Evolutionary conservation across 2,888 invertebrate genomes (phyloP), one percentile per base, ranked within the genome.

Genomic region (Athrips mouffetella): DNA sequence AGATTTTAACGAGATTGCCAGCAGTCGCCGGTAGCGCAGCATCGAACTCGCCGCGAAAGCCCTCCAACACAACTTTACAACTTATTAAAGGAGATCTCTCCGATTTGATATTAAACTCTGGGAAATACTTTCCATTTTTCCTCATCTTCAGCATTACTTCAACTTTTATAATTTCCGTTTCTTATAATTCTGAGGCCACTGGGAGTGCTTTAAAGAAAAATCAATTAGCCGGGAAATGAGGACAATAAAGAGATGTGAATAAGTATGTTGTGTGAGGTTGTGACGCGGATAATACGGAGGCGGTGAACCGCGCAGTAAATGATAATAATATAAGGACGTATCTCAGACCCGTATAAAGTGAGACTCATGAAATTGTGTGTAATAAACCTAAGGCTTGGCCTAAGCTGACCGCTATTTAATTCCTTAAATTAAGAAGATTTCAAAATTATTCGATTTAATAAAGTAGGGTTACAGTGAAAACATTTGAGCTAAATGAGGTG

Each of bases 1-100:
- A 78, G 73, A 79, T 84, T 84, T 86, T 87, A 85, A 86, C 82
- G 80, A 85, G 81, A 86, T 87, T 84, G 83, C 76, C 70, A 64
- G 68, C 70, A 72, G 76, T 73, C 76, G 75, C 73, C 71, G 66
- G 63, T 69, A 65, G 71, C 66, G 69, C 67, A 65, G 67, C 70
- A 70, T 73, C 74, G 70, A 78, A 81, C 73, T 80, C 67, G 69
- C 71, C 69, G 71, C 63, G 67, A 68, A 73, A 71, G 69, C 76
- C 72, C 75, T 76, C 76, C 68, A 69, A 76, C 74, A 73, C 73
- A 81, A 86, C 76, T 86, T 84, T 79, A 77, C 74, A 81, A 84
- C 76, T 84, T 86, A 81, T 84, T 79, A 80, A 73, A 77, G 67
- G 66, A 77, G 72, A 78, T 78, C 68, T 73, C 66, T 67, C 64